Evolutionary conservation across 2,797 vertebrate genomes (phyloP).

Genomic region (Urocyon cinereoargenteus): DNA sequence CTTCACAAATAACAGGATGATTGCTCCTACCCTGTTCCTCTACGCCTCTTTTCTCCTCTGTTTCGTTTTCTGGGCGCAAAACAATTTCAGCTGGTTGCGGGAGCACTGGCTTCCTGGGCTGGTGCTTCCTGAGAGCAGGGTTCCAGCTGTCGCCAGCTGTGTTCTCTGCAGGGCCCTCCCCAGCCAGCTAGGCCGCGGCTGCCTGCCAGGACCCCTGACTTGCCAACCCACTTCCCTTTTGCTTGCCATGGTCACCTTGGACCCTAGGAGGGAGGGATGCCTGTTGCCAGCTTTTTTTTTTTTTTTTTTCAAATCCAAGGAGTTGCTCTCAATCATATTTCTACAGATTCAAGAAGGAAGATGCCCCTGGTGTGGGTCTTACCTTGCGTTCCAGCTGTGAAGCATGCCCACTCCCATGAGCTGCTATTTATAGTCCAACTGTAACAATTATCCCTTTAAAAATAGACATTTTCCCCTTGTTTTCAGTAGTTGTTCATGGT

Average conservation of each 20-base stretch:
- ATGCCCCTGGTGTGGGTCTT: neutral
- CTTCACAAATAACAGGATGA: conserved; percentile 63
- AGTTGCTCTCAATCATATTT: conserved; percentile 29
- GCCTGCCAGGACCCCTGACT: neutral
- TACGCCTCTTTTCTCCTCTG: conserved; percentile 1
- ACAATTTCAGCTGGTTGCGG: conserved; percentile 27
- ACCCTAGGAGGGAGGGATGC: neutral
- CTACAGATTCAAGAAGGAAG: conserved; percentile 13
- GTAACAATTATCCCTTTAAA: conserved; percentile 71
- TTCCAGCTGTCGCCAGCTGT: conserved; percentile 13
- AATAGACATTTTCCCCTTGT: conserved; percentile 49
- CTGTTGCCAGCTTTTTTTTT: neutral
- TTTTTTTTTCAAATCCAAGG: neutral
- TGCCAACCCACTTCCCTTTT: neutral
- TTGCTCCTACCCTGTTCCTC: neutral
- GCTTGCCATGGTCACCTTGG: conserved; percentile 47
- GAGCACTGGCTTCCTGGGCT: neutral
- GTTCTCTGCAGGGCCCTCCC: neutral
- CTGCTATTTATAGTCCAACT: conserved; percentile 62
- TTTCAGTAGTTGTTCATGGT: neutral
- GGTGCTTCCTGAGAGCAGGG: neutral
- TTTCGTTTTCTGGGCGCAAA: conserved; percentile 65
- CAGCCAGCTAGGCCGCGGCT: neutral
- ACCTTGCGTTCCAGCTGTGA: neutral
- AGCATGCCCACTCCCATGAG: conserved; percentile 10